Base-by-base conservation (phyloP, 1,140 invertebrate species). In the Penaeus vannamei region DNA sequence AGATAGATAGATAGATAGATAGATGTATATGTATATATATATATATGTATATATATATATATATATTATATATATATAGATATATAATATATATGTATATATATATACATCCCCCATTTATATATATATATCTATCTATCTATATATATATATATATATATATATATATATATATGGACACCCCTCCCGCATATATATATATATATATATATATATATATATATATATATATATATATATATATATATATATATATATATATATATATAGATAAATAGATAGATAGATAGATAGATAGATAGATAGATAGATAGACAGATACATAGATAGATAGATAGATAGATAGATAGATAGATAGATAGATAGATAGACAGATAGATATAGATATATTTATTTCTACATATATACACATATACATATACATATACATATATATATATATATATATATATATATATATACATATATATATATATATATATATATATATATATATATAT, bases 281-380 rank as follows among this genome's bases (percentile, higher is more conserved):
- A 85, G 84, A 72, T 17, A 84, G 61, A 53, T 62, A 72, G 84
- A 46, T 26, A 69, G 59, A 82, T 23, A 46, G 53, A 61, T 22
- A 23, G 29, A 60, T 26, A 29, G 61, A 60, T 29, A 53, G 23
- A 62, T 29, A 10, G 60, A 19, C 23, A 10, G 29, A 84, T 59
- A 84, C 1, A 62, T 26, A 84, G 60, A 84, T 59, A 84, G 82
- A 84, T 42, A 82, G 80, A 82, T 42, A 82, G 80, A 82, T 42
- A 82, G 80, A 59, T 10, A 59, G 46, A 59, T 10, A 59, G 46
- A 53, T 23, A 53, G 53, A 53, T 23, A 53, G 82, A 84, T 59
- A 84, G 66, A 72, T 19, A 72, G 66, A 72, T 19, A 72, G 66
- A 72, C 19, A 72, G 66, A 72, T 19, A 72, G 32, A 1, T 69